Percentiles rank a stretch among this genome's conserved stretches.
Evolutionary conservation across 2,797 vertebrate genomes (phyloP).

Genomic region (Gymnoscopelus braueri): DNA sequence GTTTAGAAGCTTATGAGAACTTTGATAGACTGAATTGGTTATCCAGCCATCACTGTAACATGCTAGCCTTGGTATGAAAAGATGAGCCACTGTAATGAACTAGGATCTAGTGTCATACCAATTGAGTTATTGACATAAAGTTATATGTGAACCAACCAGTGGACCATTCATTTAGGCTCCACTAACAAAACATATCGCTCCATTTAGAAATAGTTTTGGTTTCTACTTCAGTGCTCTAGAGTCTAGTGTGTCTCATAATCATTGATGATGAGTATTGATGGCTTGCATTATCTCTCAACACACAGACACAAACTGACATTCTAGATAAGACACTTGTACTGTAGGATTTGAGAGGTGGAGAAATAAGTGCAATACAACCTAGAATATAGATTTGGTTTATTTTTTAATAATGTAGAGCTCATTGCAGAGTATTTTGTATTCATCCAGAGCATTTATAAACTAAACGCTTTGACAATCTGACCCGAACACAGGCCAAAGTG

Average conservation of each 20-base stretch:
- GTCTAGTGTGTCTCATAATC: conserved; percentile 18
- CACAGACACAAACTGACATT: conserved; percentile 10
- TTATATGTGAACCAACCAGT: conserved; percentile 42
- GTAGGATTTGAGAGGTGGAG: conserved; percentile 6
- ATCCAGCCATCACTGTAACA: conserved; percentile 51
- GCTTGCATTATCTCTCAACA: conserved; percentile 8
- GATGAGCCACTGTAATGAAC: conserved; percentile 6
- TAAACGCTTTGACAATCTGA: conserved; percentile 74
- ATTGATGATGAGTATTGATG: conserved; percentile 8
- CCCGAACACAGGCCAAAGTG: conserved; percentile 25
- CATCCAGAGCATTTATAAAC: conserved; percentile 64
- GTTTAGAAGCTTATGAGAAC: conserved; percentile 29
- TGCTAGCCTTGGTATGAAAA: conserved; percentile 61
- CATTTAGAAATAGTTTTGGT: conserved; percentile 32
- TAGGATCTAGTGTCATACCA: conserved; percentile 38
- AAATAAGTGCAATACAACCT: conserved; percentile 21
- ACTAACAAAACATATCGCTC: conserved; percentile 9
- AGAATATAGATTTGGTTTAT: conserved; percentile 31
- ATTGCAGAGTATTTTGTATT: conserved; percentile 45
- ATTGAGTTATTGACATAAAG: conserved; percentile 59
- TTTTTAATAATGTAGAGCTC: conserved; percentile 41
- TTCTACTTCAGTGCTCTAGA: conserved; percentile 20
- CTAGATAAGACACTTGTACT: conserved; percentile 4
- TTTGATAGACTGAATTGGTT: conserved; percentile 48
- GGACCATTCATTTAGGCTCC: conserved; percentile 50